Percentiles rank a stretch among this genome's conserved stretches.
phyloP scores from a whole-genome alignment of 2,797 vertebrate species.

The Chelon labrosus region DNA sequence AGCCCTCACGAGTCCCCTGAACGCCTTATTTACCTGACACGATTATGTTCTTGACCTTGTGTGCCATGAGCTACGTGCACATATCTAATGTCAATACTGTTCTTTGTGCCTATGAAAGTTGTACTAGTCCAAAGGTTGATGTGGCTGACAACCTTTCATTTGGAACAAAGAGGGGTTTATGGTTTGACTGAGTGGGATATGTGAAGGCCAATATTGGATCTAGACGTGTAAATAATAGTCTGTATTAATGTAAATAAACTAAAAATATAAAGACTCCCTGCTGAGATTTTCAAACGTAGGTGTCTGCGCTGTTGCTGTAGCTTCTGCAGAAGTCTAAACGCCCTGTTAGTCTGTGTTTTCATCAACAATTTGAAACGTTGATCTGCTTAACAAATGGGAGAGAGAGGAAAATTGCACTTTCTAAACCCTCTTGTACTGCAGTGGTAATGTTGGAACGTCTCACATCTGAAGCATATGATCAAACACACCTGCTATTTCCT shows the following conservation, averaged over 20 bases:
- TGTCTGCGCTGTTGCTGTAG: no score
- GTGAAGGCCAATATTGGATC: background rate
- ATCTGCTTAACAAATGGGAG: no score
- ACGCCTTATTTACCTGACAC: background rate
- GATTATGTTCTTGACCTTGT: conserved; percentile 6
- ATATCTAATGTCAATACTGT: conserved; percentile 50
- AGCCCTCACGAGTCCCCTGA: background rate
- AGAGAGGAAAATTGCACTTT: no score
- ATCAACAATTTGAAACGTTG: no score
- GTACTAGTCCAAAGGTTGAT: conserved; percentile 37
- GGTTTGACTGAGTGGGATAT: background rate
- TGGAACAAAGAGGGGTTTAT: conserved; percentile 4
- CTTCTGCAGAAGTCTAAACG: no score
- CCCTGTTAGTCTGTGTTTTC: no score
- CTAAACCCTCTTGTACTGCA: no score
- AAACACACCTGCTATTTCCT: no score
- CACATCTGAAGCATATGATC: no score
- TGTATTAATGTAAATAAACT: background rate
- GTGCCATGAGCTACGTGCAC: background rate
- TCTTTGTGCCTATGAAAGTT: background rate
- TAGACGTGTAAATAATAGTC: background rate
- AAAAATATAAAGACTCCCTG: no score
- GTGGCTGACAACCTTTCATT: conserved; percentile 6
- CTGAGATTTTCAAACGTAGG: no score
- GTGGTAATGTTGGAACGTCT: no score